Evolutionary conservation across 2,797 vertebrate genomes (phyloP).

Genomic region (Periparus ater): DNA sequence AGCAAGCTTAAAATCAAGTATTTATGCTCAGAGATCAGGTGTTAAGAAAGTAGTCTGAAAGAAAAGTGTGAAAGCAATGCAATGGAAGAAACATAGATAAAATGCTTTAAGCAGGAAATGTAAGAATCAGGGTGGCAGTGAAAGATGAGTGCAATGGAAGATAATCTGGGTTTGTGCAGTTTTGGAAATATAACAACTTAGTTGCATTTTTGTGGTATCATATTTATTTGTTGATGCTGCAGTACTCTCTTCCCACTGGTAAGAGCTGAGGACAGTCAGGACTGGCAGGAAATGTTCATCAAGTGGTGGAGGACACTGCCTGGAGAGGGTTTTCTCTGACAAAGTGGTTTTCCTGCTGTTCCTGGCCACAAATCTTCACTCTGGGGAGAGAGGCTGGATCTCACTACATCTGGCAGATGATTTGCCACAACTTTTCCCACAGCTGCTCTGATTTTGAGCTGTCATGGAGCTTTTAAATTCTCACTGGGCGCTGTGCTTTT

Average conservation of each 20-base stretch:
- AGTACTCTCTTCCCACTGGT: neutral
- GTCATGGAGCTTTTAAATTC: neutral
- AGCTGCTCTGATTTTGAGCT: neutral
- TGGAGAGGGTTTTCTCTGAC: neutral
- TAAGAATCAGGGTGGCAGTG: neutral
- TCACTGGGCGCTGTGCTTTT: neutral
- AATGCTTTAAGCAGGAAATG: neutral
- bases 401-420: neutral
- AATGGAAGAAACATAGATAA: neutral
- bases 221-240: neutral
- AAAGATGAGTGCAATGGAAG: neutral
- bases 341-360: neutral
- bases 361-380: neutral
- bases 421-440: fast-evolving
- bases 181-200: neutral
- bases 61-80: neutral
- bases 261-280: neutral
- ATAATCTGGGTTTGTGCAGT: neutral
- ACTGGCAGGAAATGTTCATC: neutral
- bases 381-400: neutral
- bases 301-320: neutral
- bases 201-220: neutral
- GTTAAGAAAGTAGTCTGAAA: neutral
- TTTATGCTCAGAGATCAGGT: neutral
- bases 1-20: neutral